Percentiles rank a stretch among this genome's conserved stretches.
Evolutionary conservation across 2,113 vertebrate species (phyloP).

Genomic region (Phainopepla nitens): DNA sequence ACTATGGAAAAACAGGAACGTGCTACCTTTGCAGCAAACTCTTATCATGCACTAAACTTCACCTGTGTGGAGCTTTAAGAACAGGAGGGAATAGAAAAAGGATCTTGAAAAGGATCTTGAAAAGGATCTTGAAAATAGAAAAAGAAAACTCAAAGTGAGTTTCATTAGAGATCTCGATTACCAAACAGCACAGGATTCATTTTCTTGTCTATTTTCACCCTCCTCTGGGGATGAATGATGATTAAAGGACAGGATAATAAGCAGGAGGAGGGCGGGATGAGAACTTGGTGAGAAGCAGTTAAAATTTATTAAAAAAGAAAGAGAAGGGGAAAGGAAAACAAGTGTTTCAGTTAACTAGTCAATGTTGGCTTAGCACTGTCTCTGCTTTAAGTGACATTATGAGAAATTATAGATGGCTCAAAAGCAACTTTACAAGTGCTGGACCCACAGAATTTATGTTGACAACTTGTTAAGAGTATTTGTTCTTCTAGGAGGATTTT

Average conservation of each 20-base stretch:
- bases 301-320: not conserved
- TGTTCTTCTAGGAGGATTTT: not conserved
- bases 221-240: constrained; percentile 10
- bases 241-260: constrained; percentile 40
- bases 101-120: not conserved
- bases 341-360: not conserved
- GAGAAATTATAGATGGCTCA: not conserved
- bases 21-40: not conserved
- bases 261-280: not conserved
- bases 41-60: not conserved
- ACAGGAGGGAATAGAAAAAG: not conserved
- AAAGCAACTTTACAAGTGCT: constrained; percentile 1
- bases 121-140: not conserved
- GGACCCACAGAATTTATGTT: not conserved
- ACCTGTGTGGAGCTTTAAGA: not conserved
- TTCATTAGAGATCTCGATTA: not conserved
- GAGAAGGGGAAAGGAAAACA: not conserved
- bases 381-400: not conserved
- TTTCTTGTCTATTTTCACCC: constrained; percentile 28
- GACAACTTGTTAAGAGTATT: constrained; percentile 1
- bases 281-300: constrained; percentile 13
- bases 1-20: not conserved
- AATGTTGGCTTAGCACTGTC: not conserved
- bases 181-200: not conserved
- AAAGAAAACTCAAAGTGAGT: not conserved